A percentile compares a stretch with the other conserved stretches of the same genome.
Conservation (phyloP, 2,888 invertebrate genomes). For the Rhodophaea formosa region DNA sequence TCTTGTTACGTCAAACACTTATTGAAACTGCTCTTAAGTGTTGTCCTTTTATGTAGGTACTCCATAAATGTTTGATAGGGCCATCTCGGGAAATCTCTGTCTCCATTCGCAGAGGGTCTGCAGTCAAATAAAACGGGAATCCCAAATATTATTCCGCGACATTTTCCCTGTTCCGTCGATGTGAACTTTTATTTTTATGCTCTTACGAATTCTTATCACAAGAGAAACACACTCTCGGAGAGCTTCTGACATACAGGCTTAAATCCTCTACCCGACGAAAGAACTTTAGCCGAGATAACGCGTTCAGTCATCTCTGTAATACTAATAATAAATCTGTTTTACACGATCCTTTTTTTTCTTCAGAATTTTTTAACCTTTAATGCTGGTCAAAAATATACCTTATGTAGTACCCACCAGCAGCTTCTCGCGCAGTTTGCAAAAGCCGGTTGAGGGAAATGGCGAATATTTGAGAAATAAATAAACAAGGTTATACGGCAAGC, state of each 20-base stretch:
- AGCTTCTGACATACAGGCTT: slow-evolving; percentile 75
- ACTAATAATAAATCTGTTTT: slow-evolving; percentile 13
- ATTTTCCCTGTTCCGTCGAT: slow-evolving; percentile 76
- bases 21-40: slow-evolving; percentile 79
- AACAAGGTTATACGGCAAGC: too few relatives aligned
- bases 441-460: too few relatives aligned
- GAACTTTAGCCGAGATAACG: slow-evolving; percentile 60
- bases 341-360: background rate
- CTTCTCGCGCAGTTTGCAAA: too few relatives aligned
- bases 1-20: slow-evolving; percentile 67
- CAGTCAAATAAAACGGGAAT: slow-evolving; percentile 79
- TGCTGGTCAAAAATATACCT: too few relatives aligned
- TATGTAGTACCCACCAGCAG: too few relatives aligned
- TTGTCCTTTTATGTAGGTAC: slow-evolving; percentile 80
- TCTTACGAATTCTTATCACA: slow-evolving; percentile 79
- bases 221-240: slow-evolving; percentile 70
- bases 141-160: slow-evolving; percentile 79
- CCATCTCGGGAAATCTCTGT: slow-evolving; percentile 80
- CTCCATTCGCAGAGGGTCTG: slow-evolving; percentile 78
- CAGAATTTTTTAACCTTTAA: too few relatives aligned
- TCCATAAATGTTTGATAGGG: slow-evolving; percentile 81
- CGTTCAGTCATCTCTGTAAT: slow-evolving; percentile 30
- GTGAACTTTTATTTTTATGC: slow-evolving; percentile 81
- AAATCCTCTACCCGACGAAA: slow-evolving; percentile 63
- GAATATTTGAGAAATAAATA: too few relatives aligned